Conservation (phyloP, 2,888 invertebrate genomes). For the Tipula unca region DNA sequence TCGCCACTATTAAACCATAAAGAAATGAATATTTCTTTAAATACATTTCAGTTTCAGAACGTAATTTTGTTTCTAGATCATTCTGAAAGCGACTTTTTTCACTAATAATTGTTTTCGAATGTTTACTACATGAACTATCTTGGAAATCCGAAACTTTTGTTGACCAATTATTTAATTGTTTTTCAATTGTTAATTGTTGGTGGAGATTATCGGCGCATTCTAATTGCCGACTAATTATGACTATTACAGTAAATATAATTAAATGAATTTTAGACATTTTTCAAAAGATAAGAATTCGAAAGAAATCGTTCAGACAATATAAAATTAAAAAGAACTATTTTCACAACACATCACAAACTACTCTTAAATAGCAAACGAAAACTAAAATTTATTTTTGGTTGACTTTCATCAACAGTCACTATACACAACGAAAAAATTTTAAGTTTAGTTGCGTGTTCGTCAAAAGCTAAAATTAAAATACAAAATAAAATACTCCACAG, state of each 20-base stretch:
- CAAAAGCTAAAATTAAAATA: background rate
- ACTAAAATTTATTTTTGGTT: background rate
- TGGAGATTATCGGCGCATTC: background rate
- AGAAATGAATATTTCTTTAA: conserved; percentile 8
- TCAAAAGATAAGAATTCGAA: too few species aligned
- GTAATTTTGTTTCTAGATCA: background rate
- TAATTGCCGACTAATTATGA: background rate
- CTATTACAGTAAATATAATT: background rate
- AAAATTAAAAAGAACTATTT: background rate
- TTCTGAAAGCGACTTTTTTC: background rate
- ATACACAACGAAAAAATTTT: too few species aligned
- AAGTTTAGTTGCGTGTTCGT: background rate
- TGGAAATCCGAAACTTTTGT: background rate
- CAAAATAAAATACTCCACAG: background rate
- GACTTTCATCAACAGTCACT: background rate
- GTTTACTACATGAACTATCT: background rate
- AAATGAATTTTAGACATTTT: background rate
- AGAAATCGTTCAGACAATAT: background rate
- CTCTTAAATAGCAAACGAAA: too few species aligned
- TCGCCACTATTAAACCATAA: background rate
- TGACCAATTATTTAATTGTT: background rate
- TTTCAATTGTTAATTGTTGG: background rate
- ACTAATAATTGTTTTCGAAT: background rate
- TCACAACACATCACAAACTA: background rate
- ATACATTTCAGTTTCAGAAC: background rate